Base-by-base conservation (phyloP, 2,888 invertebrate genomes). In the Ophioninae sp. region DNA sequence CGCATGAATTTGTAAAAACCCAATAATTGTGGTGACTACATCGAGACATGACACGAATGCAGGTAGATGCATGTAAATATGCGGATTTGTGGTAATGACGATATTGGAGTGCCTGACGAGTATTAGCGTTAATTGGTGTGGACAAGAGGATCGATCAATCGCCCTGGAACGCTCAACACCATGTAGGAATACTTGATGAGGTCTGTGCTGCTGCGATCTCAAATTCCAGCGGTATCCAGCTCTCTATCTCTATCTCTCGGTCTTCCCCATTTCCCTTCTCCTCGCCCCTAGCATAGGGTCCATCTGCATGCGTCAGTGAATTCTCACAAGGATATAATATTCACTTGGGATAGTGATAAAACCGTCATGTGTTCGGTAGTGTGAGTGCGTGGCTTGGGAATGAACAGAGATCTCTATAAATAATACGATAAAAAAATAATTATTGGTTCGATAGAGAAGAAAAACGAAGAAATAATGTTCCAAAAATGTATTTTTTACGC, bases 91-190 rank as follows among this genome's bases (percentile, higher is more conserved):
- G 76, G 80, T 77, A 69, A 77, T 83, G 72, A 73, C 74, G 83
- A 78, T 74, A 78, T 81, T 81, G 74, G 74, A 81, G 81, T 81
- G 81, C 78, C 77, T 59, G 73, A 59, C 59, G 77, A 64, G 77
- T 81, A 83, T 83, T 78, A 78, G 81, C 65, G 83, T 51, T 83
- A 83, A 83, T 83, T 83, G 74, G 83, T 78, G 81, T 81, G 83
- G 81, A 78, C 83, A 81, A 77, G 81, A 78, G 80, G 74, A 51
- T 83, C 83, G 74, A 83, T 83, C 83, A 81, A 81, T 83, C 78
- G 81, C 59, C 20, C 61, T 20, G 67, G 30, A 75, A 81, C 83
- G 71, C 71, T 69, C 80, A 83, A 74, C 78, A 83, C 81, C 64
- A 69, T 67, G 51, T 58, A 37, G 69, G 83, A 81, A 81, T 83